Evolutionary conservation across 2,113 vertebrate genomes (phyloP).

Genomic region (Cynopterus brachyotis): DNA sequence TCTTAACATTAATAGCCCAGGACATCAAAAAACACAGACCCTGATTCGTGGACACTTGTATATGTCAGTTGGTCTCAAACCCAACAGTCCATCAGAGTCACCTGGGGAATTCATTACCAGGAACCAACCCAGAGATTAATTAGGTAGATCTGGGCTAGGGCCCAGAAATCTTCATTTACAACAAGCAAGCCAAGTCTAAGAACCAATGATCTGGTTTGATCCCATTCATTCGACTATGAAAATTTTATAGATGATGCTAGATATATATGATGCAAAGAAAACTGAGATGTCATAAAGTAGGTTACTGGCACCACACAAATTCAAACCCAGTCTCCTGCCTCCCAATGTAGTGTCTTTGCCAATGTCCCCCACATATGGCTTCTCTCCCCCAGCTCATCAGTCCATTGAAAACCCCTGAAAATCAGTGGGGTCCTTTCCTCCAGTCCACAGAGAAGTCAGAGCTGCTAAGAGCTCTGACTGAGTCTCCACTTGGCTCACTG

Average conservation of each 20-base stretch:
- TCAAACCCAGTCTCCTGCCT: background rate
- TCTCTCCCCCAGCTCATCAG: background rate
- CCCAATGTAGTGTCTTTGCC: background rate
- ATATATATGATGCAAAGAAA: conserved; percentile 21
- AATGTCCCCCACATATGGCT: background rate
- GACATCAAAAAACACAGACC: background rate
- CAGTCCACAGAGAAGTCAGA: background rate
- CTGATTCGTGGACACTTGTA: background rate
- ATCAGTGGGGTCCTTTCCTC: background rate
- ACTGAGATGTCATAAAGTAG: background rate
- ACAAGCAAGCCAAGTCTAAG: background rate
- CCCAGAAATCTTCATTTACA: conserved; percentile 33
- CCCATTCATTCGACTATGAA: background rate
- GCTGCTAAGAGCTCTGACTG: background rate
- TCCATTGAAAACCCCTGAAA: background rate
- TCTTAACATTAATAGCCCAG: background rate
- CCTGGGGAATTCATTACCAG: background rate
- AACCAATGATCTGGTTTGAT: background rate
- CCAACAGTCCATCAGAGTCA: background rate
- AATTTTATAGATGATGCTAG: background rate
- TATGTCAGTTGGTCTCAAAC: background rate
- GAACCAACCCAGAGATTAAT: background rate
- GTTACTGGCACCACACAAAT: background rate
- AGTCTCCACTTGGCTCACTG: background rate
- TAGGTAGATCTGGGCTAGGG: background rate